Evolutionary conservation across 2,797 vertebrate genomes (phyloP).

Genomic region (Loris lydekkerianus): DNA sequence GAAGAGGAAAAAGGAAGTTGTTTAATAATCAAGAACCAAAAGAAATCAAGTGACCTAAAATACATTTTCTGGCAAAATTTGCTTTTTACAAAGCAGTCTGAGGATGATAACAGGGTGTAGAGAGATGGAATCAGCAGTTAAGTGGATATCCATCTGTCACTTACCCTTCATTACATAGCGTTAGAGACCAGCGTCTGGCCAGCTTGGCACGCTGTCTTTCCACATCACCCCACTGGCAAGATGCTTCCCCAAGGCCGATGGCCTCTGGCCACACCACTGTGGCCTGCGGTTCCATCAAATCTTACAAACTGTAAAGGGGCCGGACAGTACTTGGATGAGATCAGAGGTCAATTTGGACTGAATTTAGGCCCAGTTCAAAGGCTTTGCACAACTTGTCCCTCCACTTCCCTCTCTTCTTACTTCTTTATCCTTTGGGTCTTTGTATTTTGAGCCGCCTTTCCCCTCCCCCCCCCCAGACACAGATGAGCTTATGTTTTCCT

Average conservation of each 20-base stretch:
- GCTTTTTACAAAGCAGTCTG: constrained; percentile 3
- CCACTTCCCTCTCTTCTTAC: neutral
- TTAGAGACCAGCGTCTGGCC: constrained; percentile 70
- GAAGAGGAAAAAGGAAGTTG: neutral
- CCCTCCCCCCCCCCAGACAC: neutral
- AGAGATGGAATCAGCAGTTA: constrained; percentile 63
- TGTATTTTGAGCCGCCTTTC: neutral
- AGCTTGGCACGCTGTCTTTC: constrained; percentile 53
- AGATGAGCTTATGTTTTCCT: constrained; percentile 60
- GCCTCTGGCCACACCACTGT: constrained; percentile 72
- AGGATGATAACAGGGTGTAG: constrained; percentile 71
- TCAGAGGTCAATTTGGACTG: constrained; percentile 59
- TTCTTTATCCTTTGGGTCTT: constrained; percentile 34
- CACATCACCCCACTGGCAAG: constrained; percentile 73
- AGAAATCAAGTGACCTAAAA: constrained; percentile 53
- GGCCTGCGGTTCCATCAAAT: constrained; percentile 68
- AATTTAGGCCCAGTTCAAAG: constrained; percentile 35
- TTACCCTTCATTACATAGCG: constrained; percentile 46
- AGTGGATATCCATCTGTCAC: constrained; percentile 69
- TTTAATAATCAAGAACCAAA: constrained; percentile 35
- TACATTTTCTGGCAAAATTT: constrained; percentile 67
- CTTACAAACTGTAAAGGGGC: constrained; percentile 70
- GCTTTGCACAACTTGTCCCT: constrained; percentile 30
- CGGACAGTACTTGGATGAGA: constrained; percentile 60
- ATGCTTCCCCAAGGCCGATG: constrained; percentile 56